Evolutionary conservation across 1,140 invertebrate species (phyloP).

Genomic region (Neomicropteryx cornuta): DNA sequence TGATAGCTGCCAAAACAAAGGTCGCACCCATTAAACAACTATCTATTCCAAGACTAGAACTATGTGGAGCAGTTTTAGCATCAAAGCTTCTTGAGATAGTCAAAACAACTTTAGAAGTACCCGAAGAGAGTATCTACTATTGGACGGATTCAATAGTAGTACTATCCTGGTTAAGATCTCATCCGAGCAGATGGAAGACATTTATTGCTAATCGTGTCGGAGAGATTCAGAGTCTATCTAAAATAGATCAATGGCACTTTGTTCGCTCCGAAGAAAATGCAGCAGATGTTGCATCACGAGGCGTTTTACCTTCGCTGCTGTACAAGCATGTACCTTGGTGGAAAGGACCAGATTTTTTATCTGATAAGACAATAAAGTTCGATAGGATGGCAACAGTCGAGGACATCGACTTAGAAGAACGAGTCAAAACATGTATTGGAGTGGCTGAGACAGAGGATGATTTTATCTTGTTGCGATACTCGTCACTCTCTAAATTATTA

Average conservation of each 20-base stretch:
- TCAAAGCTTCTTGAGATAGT: constrained; percentile 12
- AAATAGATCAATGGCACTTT: constrained; percentile 25
- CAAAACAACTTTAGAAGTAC: constrained; percentile 13
- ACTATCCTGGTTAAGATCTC: constrained; percentile 21
- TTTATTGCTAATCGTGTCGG: constrained; percentile 30
- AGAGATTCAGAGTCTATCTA: constrained; percentile 19
- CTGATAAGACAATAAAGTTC: not conserved
- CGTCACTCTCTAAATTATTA: not conserved
- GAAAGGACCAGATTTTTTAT: constrained; percentile 12
- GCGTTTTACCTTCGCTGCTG: constrained; percentile 14
- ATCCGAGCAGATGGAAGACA: constrained; percentile 18
- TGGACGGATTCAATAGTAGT: constrained; percentile 31
- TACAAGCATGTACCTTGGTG: constrained; percentile 14
- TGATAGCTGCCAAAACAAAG: constrained; percentile 8
- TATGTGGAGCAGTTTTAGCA: constrained; percentile 20
- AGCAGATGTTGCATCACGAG: constrained; percentile 30
- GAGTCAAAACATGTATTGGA: not conserved
- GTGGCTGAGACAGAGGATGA: not conserved
- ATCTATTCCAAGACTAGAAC: constrained; percentile 19
- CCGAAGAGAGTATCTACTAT: constrained; percentile 17
- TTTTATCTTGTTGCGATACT: not conserved
- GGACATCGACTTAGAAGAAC: not conserved
- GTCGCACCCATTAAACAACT: constrained; percentile 5
- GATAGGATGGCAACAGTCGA: not conserved
- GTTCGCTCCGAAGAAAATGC: constrained; percentile 28